Evolutionary conservation across 2,113 vertebrate genomes (phyloP).

Genomic region (Scomber colias): DNA sequence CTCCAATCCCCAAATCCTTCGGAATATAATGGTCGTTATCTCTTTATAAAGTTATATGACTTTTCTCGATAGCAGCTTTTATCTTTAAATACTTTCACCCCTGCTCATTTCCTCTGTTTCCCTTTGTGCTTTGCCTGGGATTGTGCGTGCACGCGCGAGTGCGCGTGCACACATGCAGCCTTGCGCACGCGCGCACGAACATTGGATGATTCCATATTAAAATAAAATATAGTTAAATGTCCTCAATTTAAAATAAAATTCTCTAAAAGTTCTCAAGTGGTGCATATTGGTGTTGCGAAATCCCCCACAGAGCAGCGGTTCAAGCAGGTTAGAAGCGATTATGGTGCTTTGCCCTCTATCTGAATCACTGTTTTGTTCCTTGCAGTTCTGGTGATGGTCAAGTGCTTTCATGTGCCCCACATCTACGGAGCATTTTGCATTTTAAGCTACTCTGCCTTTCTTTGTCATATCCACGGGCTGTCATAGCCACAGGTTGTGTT

Average conservation of each 20-base stretch:
- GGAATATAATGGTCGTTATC: constrained; percentile 68
- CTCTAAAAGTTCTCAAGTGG: constrained; percentile 31
- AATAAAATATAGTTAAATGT: constrained; percentile 11
- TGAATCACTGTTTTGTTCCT: constrained; percentile 65
- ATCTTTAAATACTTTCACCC: constrained; percentile 76
- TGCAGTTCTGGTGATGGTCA: constrained; percentile 69
- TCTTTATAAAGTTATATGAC: constrained; percentile 76
- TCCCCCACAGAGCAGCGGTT: constrained; percentile 12
- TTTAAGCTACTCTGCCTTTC: constrained; percentile 68
- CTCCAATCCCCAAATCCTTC: constrained; percentile 67
- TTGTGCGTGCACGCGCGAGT: constrained; percentile 48
- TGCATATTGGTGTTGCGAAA: constrained; percentile 28
- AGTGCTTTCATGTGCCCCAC: constrained; percentile 62
- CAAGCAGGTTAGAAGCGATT: constrained; percentile 32
- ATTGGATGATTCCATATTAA: background rate
- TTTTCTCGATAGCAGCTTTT: constrained; percentile 69
- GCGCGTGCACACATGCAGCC: background rate
- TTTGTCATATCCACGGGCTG: constrained; percentile 76
- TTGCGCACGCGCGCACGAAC: background rate
- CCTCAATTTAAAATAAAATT: constrained; percentile 29
- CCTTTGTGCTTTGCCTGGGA: constrained; percentile 73
- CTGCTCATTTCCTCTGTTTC: constrained; percentile 77
- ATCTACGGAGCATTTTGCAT: constrained; percentile 65
- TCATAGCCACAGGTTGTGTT: constrained; percentile 83
- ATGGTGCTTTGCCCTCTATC: constrained; percentile 37